These are phyloP conservation scores for Dermochelys coriacea DNA, from an alignment of 2,797 vertebrate species.

Conservation along the genomic window DNA sequence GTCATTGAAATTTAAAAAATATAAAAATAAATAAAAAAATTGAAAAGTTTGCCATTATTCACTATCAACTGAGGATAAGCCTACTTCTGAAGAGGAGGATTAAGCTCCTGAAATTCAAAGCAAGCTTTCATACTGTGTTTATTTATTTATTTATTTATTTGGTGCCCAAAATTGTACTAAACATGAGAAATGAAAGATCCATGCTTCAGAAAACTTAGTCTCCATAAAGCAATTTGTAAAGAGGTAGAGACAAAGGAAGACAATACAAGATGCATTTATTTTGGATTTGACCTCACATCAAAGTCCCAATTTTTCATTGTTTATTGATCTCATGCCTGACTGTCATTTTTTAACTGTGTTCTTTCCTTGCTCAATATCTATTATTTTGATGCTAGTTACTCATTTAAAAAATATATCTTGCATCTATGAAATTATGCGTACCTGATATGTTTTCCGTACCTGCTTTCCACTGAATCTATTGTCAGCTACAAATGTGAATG, in stretches of 20 bases:
- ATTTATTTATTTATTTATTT: not conserved
- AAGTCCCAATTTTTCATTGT: not conserved
- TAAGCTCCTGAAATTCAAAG: not conserved
- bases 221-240: not conserved
- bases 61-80: accelerated
- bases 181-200: not conserved
- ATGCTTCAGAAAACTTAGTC: accelerated
- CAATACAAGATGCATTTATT: not conserved
- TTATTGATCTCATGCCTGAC: not conserved
- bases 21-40: not conserved
- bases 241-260: too few relatives aligned
- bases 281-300: not conserved
- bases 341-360: not conserved
- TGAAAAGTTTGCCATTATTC: not conserved
- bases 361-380: not conserved
- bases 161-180: not conserved
- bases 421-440: not conserved
- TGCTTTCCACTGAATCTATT: not conserved
- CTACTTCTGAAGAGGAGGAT: not conserved
- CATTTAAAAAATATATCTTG: not conserved
- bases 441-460: not conserved
- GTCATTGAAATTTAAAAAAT: not conserved
- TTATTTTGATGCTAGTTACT: not conserved
- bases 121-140: not conserved
- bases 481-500: not conserved